A percentile compares a stretch with the other conserved stretches of the same genome.
Evolutionary conservation across 2,113 vertebrate genomes (phyloP).

Genomic region (Petrocephalus zakoni): DNA sequence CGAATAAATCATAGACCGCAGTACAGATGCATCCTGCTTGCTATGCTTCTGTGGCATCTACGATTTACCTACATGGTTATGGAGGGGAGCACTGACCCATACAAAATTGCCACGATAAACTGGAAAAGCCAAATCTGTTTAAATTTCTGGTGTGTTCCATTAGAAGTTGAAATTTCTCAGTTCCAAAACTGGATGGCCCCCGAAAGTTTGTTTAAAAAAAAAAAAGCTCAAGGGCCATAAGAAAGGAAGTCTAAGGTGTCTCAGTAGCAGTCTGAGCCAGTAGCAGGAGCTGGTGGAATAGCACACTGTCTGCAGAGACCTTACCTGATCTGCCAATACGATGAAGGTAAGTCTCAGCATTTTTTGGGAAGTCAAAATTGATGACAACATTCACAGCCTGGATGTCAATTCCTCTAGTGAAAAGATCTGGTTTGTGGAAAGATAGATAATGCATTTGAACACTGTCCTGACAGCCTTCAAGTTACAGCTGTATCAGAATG

Average conservation of each 20-base stretch:
- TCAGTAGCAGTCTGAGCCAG: not conserved
- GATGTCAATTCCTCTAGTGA: conserved; percentile 72
- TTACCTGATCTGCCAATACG: conserved; percentile 69
- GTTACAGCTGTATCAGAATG: not conserved
- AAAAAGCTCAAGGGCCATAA: not conserved
- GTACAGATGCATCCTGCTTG: not conserved
- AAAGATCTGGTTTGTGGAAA: conserved; percentile 55
- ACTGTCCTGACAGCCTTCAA: not conserved
- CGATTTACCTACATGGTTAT: not conserved
- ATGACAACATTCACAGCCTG: conserved; percentile 73
- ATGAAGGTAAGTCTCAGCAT: conserved; percentile 69
- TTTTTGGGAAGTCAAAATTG: conserved; percentile 72
- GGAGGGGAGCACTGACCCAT: not conserved
- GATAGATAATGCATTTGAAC: not conserved
- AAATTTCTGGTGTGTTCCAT: not conserved
- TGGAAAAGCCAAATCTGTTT: not conserved
- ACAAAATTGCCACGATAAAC: not conserved
- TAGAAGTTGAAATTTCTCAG: too few species aligned
- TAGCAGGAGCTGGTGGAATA: not conserved
- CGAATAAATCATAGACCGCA: not conserved
- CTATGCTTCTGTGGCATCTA: too few species aligned
- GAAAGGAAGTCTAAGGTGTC: not conserved
- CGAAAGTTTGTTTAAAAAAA: not conserved
- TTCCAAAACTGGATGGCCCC: too few species aligned
- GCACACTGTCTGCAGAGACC: not conserved